Conservation (phyloP, 2,113 vertebrate species). For the Saccopteryx leptura region DNA sequence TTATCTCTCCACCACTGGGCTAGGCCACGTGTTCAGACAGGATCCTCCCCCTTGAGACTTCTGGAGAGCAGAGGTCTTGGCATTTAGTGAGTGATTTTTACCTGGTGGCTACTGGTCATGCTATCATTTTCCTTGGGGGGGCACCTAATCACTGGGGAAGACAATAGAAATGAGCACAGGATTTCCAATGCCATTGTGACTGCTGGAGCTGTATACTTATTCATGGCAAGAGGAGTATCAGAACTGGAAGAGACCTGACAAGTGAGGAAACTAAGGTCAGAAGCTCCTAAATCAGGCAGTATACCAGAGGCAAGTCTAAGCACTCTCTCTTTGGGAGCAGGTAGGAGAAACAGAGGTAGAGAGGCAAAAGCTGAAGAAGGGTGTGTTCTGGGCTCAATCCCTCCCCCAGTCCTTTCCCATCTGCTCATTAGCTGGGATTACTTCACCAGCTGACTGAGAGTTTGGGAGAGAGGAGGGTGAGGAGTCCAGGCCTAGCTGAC, state of each 20-base stretch:
- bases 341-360: not conserved
- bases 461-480: conserved; percentile 9
- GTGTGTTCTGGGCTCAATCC: not conserved
- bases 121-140: conserved; percentile 11
- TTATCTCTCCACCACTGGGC: not conserved
- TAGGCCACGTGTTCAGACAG: not conserved
- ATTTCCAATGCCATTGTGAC: not conserved
- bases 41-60: not conserved
- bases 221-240: not conserved
- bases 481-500: not conserved
- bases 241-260: conserved; percentile 5
- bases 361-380: not conserved
- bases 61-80: not conserved
- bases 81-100: not conserved
- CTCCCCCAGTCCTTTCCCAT: not conserved
- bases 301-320: not conserved
- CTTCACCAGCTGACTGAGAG: conserved; percentile 17
- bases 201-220: conserved; percentile 22
- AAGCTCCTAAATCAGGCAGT: not conserved
- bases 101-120: not conserved
- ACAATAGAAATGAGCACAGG: not conserved
- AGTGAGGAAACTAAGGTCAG: not conserved
- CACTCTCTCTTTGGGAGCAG: not conserved
- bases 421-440: not conserved
- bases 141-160: conserved; percentile 17